phyloP scores from a whole-genome alignment of 2,888 invertebrate genomes.

The Cenopis cana region DNA sequence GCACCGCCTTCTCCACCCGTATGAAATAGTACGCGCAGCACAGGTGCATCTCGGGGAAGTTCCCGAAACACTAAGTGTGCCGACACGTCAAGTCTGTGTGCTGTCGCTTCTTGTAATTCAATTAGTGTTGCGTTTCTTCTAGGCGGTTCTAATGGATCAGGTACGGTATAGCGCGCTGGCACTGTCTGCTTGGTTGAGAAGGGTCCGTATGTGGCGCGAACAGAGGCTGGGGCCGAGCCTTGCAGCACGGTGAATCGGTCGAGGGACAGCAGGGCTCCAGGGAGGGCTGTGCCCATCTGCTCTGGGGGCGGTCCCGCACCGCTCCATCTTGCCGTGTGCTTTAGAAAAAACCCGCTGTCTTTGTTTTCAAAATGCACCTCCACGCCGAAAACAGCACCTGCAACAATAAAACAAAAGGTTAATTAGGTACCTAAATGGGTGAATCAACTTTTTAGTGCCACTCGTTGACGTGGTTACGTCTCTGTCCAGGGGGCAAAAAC shows the following conservation, averaged over 20 bases:
- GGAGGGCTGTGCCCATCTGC: slow-evolving; percentile 78
- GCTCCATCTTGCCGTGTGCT: slow-evolving; percentile 91
- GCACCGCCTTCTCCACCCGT: slow-evolving; percentile 94
- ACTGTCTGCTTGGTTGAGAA: slow-evolving; percentile 98
- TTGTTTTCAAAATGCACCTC: slow-evolving; percentile 97
- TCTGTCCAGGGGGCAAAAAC: too few relatives aligned
- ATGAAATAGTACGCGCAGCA: slow-evolving; percentile 96
- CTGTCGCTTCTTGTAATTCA: slow-evolving; percentile 86
- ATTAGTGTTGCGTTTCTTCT: slow-evolving; percentile 84
- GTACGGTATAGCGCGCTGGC: slow-evolving; percentile 94
- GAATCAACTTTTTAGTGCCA: too few relatives aligned
- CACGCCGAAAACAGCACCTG: slow-evolving; percentile 89
- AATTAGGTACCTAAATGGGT: too few relatives aligned
- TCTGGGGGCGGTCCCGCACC: slow-evolving; percentile 81
- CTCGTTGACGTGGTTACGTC: too few relatives aligned
- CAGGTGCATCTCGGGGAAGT: slow-evolving; percentile 95
- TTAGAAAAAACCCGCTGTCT: slow-evolving; percentile 95
- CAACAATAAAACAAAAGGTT: slow-evolving; percentile 65
- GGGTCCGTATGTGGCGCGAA: slow-evolving; percentile 96
- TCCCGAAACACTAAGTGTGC: slow-evolving; percentile 96
- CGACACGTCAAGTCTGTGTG: slow-evolving; percentile 94
- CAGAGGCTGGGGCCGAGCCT: slow-evolving; percentile 95
- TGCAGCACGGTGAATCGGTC: slow-evolving; percentile 97
- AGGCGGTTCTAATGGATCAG: slow-evolving; percentile 90
- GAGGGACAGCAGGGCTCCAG: slow-evolving; percentile 90